These are phyloP conservation scores for Urosaurus nigricauda DNA, from an alignment of 2,797 vertebrate genomes.

Conservation along the genomic window DNA sequence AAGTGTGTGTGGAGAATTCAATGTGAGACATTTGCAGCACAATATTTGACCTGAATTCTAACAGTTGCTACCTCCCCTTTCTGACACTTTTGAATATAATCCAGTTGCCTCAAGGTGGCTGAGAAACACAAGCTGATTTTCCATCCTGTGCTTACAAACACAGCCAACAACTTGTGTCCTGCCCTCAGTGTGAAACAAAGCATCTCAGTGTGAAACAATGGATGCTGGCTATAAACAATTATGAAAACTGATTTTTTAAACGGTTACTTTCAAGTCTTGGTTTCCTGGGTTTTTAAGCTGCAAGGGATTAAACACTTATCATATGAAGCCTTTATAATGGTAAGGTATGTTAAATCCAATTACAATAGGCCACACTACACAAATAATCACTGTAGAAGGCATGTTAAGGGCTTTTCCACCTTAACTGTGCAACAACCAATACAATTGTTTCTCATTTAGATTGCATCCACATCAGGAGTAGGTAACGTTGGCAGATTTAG, in stretches of 20 bases:
- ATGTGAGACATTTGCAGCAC: not conserved
- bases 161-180: not conserved
- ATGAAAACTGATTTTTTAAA: not conserved
- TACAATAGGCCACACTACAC: constrained; percentile 8
- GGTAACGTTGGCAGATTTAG: no score
- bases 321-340: constrained; percentile 7
- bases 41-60: constrained; percentile 3
- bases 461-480: no score
- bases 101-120: constrained; percentile 25
- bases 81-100: constrained; percentile 9
- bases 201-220: not conserved
- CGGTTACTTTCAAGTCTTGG: not conserved
- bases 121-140: constrained; percentile 4
- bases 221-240: not conserved
- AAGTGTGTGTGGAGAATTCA: constrained; percentile 22
- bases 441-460: not conserved
- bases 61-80: not conserved
- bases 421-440: not conserved
- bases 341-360: constrained; percentile 8
- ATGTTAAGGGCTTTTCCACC: not conserved
- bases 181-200: not conserved
- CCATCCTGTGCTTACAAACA: not conserved
- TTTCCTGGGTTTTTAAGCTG: constrained; percentile 2
- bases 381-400: constrained; percentile 6
- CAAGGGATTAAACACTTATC: constrained; percentile 7